These are phyloP conservation scores for Percopsis transmontana DNA, from an alignment of 2,113 vertebrate genomes.

Conservation along the genomic window DNA sequence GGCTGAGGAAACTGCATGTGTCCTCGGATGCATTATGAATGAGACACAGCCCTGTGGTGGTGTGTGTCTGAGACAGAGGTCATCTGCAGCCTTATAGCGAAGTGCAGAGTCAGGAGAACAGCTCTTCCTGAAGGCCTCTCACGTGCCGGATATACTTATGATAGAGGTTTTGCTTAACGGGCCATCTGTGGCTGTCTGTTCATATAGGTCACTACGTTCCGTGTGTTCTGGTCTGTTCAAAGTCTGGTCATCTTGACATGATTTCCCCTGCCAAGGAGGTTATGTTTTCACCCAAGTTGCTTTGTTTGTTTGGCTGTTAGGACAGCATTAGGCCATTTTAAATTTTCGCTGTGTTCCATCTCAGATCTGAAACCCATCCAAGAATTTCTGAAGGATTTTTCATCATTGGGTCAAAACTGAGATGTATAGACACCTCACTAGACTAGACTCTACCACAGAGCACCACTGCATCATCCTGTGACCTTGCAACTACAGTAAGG, in stretches of 20 bases:
- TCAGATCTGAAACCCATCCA: too few relatives aligned
- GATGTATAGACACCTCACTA: too few relatives aligned
- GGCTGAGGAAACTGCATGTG: slow-evolving; percentile 19
- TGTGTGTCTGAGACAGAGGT: slow-evolving; percentile 34
- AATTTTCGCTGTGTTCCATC: too few relatives aligned
- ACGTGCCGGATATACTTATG: slow-evolving; percentile 26
- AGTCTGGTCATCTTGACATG: too few relatives aligned
- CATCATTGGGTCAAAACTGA: too few relatives aligned
- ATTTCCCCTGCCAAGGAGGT: too few relatives aligned
- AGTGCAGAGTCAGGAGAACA: slow-evolving; percentile 52
- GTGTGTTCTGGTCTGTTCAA: not conserved
- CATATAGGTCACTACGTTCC: not conserved
- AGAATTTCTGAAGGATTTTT: too few relatives aligned
- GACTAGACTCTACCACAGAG: too few relatives aligned
- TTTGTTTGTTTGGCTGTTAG: too few relatives aligned
- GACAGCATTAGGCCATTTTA: too few relatives aligned
- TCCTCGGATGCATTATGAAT: slow-evolving; percentile 53
- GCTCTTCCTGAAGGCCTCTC: slow-evolving; percentile 37
- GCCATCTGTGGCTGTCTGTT: slow-evolving; percentile 23
- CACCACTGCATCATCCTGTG: not conserved
- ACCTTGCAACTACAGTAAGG: not conserved
- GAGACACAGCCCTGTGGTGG: slow-evolving; percentile 26
- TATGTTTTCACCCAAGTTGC: too few relatives aligned
- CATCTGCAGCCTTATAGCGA: slow-evolving; percentile 17
- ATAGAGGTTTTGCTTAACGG: slow-evolving; percentile 32